Evolutionary conservation across 2,888 invertebrate species (phyloP).

Genomic region (Ormyrus nitidulus): DNA sequence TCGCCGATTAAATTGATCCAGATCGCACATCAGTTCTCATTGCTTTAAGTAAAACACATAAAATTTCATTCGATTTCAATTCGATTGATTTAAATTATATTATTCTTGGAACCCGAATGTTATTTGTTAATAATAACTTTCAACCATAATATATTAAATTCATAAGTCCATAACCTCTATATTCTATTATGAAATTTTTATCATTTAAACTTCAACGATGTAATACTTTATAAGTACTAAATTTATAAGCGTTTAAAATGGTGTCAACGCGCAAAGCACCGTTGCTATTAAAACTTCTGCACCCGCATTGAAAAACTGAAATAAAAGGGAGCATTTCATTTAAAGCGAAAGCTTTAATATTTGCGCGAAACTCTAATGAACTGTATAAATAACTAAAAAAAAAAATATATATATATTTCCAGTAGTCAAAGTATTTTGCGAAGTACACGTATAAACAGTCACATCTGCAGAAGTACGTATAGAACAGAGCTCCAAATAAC

Average conservation of each 20-base stretch:
- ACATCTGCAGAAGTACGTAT: neutral
- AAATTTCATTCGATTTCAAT: too few relatives aligned
- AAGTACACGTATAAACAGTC: neutral
- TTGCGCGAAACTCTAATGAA: slow-evolving; percentile 15
- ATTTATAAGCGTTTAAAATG: neutral
- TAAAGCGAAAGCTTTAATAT: slow-evolving; percentile 34
- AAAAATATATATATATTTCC: neutral
- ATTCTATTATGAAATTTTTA: neutral
- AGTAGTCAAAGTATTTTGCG: slow-evolving; percentile 8
- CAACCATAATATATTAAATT: too few relatives aligned
- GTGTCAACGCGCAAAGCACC: neutral
- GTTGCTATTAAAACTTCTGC: neutral
- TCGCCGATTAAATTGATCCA: slow-evolving; percentile 9
- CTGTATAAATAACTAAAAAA: slow-evolving; percentile 21
- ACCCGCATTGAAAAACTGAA: neutral
- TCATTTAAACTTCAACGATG: too few relatives aligned
- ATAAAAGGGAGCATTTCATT: slow-evolving; percentile 3
- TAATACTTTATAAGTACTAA: neutral
- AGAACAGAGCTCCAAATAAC: slow-evolving; percentile 16
- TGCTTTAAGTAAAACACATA: too few relatives aligned
- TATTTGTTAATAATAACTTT: too few relatives aligned
- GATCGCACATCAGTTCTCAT: neutral
- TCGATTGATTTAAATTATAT: too few relatives aligned
- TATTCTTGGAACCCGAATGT: too few relatives aligned
- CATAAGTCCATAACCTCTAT: too few relatives aligned